These are phyloP conservation scores for Equus przewalskii DNA, from an alignment of 2,113 vertebrate genomes.

Conservation along the genomic window DNA sequence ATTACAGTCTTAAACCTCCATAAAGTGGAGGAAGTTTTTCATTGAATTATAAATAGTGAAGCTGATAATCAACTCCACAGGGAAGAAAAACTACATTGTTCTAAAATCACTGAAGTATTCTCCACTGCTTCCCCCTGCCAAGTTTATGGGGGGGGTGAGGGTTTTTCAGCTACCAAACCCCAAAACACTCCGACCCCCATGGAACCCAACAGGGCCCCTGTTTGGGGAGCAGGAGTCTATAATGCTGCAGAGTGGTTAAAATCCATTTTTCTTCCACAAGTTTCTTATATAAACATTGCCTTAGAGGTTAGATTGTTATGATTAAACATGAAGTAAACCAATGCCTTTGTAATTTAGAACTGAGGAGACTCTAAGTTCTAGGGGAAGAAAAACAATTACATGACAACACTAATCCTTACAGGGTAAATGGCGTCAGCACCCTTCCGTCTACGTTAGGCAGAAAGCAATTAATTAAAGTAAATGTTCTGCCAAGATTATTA, in stretches of 20 bases:
- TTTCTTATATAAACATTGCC: constrained; percentile 64
- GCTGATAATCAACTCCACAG: background rate
- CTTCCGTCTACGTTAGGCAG: constrained; percentile 65
- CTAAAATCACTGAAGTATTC: background rate
- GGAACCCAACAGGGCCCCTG: background rate
- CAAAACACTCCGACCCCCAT: background rate
- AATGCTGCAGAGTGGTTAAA: background rate
- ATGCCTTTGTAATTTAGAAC: constrained; percentile 64
- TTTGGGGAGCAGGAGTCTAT: background rate
- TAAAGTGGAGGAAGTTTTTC: background rate
- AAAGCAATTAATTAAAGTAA: constrained; percentile 81
- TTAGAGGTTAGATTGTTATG: constrained; percentile 59
- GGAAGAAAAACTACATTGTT: constrained; percentile 1
- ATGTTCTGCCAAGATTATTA: constrained; percentile 70
- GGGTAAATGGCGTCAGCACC: constrained; percentile 68
- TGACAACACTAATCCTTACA: constrained; percentile 45
- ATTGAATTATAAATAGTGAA: constrained; percentile 12
- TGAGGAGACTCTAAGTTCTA: constrained; percentile 55
- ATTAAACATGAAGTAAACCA: constrained; percentile 70
- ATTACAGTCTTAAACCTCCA: background rate
- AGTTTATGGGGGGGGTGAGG: background rate
- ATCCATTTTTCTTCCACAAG: background rate
- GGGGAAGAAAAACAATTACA: constrained; percentile 36
- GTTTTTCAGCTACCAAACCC: background rate
- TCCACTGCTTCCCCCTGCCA: background rate